Evolutionary conservation across 2,888 invertebrate genomes (phyloP), one percentile per base, ranked within the genome.

Genomic region (Melanotus villosus): DNA sequence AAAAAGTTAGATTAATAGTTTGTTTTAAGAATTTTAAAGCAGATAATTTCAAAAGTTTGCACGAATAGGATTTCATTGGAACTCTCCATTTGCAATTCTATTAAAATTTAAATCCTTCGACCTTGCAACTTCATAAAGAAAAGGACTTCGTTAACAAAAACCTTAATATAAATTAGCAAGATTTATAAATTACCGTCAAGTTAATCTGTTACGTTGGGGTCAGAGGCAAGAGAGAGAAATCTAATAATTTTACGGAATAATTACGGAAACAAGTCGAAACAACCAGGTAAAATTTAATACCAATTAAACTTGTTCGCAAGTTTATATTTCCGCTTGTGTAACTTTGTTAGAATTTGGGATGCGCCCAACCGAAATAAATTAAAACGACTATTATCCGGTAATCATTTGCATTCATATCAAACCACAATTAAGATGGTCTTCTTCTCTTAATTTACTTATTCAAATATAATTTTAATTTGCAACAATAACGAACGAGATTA

Each of bases 371-470:
- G 12, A 19, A 47, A 47, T 47, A 47, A 47, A 47, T 47, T 47
- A 47, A 47, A 47, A 47, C 47, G 23, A 1, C 47, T 23, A 47
- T 47, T 47, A 21, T 47, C 23, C n/a, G 12, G 21, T 12, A 21
- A 47, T 47, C 47, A 47, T 47, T 47, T 47, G 23, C 23, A 47
- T 47, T 47, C 47, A 23, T 12, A 47, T 12, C 21, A 47, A 1
- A n/a, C 47, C 23, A n/a, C 47, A 23, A 47, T 47, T 47, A 23
- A 23, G 23, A 47, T 47, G 12, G 9, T 12, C 47, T 26, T 23
- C 26, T 47, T 47, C 19, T 21, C 3, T 23, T 26, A 19, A n/a
- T 26, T 45, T 23, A 23, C n/a, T 10, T 21, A 12, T 23, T 47
- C 12, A 19, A n/a, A 12, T 10, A 6, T 5, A 45, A 45, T 41